Conservation (phyloP, 92 coral and sea anemone species). For the Palythoa grandis region DNA sequence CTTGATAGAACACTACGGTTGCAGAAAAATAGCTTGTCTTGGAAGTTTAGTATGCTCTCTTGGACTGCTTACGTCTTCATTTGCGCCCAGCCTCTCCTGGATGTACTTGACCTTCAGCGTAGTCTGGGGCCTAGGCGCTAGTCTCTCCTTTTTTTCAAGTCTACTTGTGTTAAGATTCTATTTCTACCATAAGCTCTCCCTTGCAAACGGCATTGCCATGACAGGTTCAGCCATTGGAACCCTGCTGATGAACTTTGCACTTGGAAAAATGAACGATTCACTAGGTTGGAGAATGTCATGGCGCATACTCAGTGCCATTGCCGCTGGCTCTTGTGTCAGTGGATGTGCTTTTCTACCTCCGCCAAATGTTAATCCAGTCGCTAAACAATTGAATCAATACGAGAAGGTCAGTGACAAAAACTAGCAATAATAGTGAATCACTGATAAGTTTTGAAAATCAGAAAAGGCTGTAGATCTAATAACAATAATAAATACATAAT, state of each 20-base stretch:
- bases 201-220: constrained; percentile 88
- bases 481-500: too few species aligned
- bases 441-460: background rate
- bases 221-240: constrained; percentile 87
- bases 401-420: constrained; percentile 57
- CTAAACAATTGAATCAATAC: constrained; percentile 59
- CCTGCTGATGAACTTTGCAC: constrained; percentile 60
- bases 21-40: constrained; percentile 70
- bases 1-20: constrained; percentile 79
- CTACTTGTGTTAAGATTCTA: constrained; percentile 72
- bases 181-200: constrained; percentile 62
- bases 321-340: constrained; percentile 66
- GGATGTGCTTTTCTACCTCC: constrained; percentile 79
- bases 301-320: constrained; percentile 73
- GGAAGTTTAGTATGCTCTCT: constrained; percentile 64
- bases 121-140: constrained; percentile 86
- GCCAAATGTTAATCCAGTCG: constrained; percentile 52
- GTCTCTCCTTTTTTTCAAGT: constrained; percentile 75
- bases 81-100: constrained; percentile 63
- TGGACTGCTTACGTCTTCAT: constrained; percentile 71
- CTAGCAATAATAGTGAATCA: background rate
- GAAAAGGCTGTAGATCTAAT: background rate
- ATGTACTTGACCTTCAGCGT: constrained; percentile 85
- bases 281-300: constrained; percentile 79
- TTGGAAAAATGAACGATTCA: constrained; percentile 61